phyloP scores from a whole-genome alignment of 1,140 invertebrate species.

The Caenorhabditis remanei region DNA sequence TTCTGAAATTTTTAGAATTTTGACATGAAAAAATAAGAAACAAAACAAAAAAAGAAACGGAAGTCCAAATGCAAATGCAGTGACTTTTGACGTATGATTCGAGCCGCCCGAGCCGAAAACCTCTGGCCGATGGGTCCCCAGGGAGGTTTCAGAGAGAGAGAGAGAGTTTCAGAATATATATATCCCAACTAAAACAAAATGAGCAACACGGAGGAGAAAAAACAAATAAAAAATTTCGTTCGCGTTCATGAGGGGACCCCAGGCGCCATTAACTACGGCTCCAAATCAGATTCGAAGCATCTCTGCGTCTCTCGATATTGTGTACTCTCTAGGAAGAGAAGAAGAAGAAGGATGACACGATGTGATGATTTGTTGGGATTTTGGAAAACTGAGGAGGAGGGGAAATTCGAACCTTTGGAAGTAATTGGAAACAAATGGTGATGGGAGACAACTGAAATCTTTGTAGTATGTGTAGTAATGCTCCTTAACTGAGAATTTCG shows the following conservation, averaged over 20 bases:
- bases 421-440: not conserved
- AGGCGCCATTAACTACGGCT: conserved; percentile 40
- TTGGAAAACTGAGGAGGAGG: not conserved
- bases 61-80: conserved; percentile 38
- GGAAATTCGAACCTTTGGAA: not conserved
- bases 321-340: not conserved
- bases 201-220: not conserved
- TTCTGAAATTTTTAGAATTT: not conserved
- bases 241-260: conserved; percentile 48
- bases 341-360: not conserved
- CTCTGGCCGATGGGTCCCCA: conserved; percentile 22
- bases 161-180: not conserved
- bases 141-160: not conserved
- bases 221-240: not conserved
- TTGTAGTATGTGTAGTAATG: not conserved
- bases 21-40: not conserved
- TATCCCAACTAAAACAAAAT: not conserved
- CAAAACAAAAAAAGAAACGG: not conserved
- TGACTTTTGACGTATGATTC: conserved; percentile 53
- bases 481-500: no score
- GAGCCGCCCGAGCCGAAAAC: not conserved
- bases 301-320: not conserved
- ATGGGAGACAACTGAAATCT: not conserved
- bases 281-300: conserved; percentile 41
- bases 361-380: not conserved